Evolutionary conservation across 2,888 invertebrate genomes (phyloP).

Genomic region (Ditula angustiorana): DNA sequence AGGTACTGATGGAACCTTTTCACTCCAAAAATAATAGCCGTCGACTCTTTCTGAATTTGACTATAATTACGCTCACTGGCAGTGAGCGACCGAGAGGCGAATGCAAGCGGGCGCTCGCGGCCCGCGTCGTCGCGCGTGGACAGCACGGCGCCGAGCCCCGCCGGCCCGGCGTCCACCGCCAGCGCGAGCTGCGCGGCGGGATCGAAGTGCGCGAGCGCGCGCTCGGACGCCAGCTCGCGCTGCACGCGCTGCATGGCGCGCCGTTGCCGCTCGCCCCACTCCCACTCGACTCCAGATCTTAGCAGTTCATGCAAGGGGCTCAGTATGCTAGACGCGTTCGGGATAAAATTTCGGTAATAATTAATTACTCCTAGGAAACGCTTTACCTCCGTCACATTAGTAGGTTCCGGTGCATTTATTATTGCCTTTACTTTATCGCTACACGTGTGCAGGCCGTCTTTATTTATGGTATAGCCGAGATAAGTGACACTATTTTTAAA

Average conservation of each 20-base stretch:
- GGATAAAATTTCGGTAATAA: constrained; percentile 12
- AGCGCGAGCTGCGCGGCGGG: constrained; percentile 39
- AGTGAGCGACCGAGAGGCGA: constrained; percentile 29
- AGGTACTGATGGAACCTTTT: too few species aligned
- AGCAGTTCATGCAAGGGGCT: constrained; percentile 27
- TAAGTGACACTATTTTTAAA: constrained; percentile 36
- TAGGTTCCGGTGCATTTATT: not conserved
- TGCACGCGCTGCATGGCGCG: constrained; percentile 14
- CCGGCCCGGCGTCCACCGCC: constrained; percentile 44
- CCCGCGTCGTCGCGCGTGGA: constrained; percentile 24
- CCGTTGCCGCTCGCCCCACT: constrained; percentile 32
- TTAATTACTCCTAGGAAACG: constrained; percentile 1
- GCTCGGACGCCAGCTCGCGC: constrained; percentile 28
- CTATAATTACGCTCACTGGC: constrained; percentile 11
- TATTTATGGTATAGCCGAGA: constrained; percentile 37
- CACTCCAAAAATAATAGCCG: too few species aligned
- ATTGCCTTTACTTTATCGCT: constrained; percentile 15
- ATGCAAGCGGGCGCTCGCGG: constrained; percentile 36
- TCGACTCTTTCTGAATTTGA: too few species aligned
- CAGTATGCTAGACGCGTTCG: constrained; percentile 11
- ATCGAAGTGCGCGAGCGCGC: constrained; percentile 31
- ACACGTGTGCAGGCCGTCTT: constrained; percentile 27
- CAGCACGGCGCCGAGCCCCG: constrained; percentile 44
- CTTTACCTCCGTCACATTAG: not conserved
- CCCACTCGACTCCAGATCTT: too few species aligned